Base-by-base conservation (phyloP, 2,888 invertebrate species). In the Smittia aterrima region DNA sequence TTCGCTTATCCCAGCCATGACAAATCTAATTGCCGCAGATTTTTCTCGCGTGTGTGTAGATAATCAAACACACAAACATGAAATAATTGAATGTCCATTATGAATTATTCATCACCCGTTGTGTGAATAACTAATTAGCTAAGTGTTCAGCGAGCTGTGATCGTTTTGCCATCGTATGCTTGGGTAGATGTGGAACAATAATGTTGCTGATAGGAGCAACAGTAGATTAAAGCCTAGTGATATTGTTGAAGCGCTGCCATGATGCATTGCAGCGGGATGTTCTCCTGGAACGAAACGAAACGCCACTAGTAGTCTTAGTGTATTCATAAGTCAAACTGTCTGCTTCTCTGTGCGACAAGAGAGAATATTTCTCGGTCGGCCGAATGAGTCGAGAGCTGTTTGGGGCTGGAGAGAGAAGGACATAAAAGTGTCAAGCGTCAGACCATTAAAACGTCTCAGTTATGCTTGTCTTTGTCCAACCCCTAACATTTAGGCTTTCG, bases 191-290 rank as follows among this genome's bases (percentile, higher is more conserved):
- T 66, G 27, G 40, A 27, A 72, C 32, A 68, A 27, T 22, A 68
- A 67, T 47, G 74, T 67, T 73, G 54, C 40, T 71, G 75, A 62
- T 74, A 76, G 41, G 66, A 75, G 64, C 73, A 74, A 75, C 75
- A 74, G 74, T 58, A 73, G 64, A 74, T 40, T 67, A 20, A 75
- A 41, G 18, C 58, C 68, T 68, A 64, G 27, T 75, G 74, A 62
- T 70, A 68, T 27, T 62, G 58, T 78, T 76, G 79, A 76, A 64
- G 81, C 79, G 75, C 78, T 85, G 67, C 90, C 89, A 78, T 92
- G 91, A 84, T 92, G 91, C 92, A 92, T 92, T 64, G 92, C 92
- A 75, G 92, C 92, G 79, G 92, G 92, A 81, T 92, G 91, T 85
- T 92, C 92, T 79, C 74, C 64, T 66, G 27, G 22, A 70, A 32